These are phyloP conservation scores for Blennius ocellaris DNA, from an alignment of 2,113 vertebrate genomes.

Conservation along the genomic window DNA sequence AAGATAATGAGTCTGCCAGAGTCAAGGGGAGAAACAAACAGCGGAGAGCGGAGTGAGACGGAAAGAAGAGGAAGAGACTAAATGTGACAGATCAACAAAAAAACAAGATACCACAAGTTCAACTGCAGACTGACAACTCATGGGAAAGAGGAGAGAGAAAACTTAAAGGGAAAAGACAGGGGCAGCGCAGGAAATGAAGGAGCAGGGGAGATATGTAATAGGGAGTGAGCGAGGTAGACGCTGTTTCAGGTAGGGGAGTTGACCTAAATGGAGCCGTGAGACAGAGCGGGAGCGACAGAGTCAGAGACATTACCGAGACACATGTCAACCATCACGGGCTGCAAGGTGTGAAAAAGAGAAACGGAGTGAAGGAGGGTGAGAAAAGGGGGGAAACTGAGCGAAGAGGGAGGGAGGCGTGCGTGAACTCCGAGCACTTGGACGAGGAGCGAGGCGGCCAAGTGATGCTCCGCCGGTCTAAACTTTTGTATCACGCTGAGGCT, in stretches of 20 bases:
- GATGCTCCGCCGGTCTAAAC: conserved; percentile 36
- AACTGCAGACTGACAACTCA: conserved; percentile 57
- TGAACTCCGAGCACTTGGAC: conserved; percentile 25
- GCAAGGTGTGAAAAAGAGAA: conserved; percentile 67
- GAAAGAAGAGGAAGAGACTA: conserved; percentile 42
- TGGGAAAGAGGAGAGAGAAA: conserved; percentile 19
- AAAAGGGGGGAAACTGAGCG: conserved; percentile 25
- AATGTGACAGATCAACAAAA: conserved; percentile 72
- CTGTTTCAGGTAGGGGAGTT: conserved; percentile 69
- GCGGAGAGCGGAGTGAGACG: conserved; percentile 44
- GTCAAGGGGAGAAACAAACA: conserved; percentile 77
- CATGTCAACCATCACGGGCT: conserved; percentile 67
- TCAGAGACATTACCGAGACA: conserved; percentile 67
- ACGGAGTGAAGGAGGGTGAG: conserved; percentile 59
- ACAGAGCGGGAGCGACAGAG: conserved; percentile 59
- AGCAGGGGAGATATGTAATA: conserved; percentile 40
- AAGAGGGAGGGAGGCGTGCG: conserved; percentile 1
- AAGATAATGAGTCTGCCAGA: conserved; percentile 81
- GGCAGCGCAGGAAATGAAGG: conserved; percentile 36
- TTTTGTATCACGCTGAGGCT: conserved; percentile 34
- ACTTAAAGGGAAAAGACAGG: conserved; percentile 47
- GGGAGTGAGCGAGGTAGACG: conserved; percentile 42
- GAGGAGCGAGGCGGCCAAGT: conserved; percentile 19
- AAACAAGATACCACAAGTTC: conserved; percentile 54
- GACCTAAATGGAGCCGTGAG: conserved; percentile 74